Percentiles rank a stretch among this genome's conserved stretches.
Conservation (phyloP, 2,888 invertebrate species). For the Zele albiditarsus region DNA sequence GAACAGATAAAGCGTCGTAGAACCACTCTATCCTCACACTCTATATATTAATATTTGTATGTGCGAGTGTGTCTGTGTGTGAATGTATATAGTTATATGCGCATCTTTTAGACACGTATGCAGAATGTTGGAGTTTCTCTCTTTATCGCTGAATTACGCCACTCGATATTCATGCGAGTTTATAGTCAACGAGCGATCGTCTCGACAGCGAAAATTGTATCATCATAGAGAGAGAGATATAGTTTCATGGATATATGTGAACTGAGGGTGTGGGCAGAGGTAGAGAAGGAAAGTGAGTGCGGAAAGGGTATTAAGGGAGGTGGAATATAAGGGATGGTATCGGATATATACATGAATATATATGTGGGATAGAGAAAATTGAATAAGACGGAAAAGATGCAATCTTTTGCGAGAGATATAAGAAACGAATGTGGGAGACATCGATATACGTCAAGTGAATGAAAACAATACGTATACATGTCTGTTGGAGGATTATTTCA, state of each 20-base stretch:
- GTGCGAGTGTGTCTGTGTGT: not conserved
- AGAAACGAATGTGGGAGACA: constrained; percentile 21
- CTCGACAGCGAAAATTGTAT: constrained; percentile 42
- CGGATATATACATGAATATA: constrained; percentile 3
- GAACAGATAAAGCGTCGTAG: constrained; percentile 65
- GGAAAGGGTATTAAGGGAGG: not conserved
- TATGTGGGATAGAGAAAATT: constrained; percentile 17
- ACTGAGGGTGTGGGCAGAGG: not conserved
- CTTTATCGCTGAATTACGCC: constrained; percentile 34
- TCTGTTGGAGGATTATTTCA: not conserved
- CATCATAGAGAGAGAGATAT: constrained; percentile 34
- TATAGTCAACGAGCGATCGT: constrained; percentile 39
- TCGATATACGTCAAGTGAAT: constrained; percentile 21
- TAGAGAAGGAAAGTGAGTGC: not conserved
- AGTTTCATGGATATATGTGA: not conserved
- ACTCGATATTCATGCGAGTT: constrained; percentile 41
- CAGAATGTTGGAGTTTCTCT: constrained; percentile 22
- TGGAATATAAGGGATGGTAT: constrained; percentile 12
- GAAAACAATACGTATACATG: not conserved
- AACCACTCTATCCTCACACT: constrained; percentile 47
- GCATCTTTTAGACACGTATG: not conserved
- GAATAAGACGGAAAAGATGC: constrained; percentile 32
- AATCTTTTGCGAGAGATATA: constrained; percentile 20
- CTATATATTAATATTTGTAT: constrained; percentile 18
- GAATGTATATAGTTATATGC: not conserved